Evolutionary conservation across 2,888 invertebrate species (phyloP).

Genomic region (Cryptocephalus moraei): DNA sequence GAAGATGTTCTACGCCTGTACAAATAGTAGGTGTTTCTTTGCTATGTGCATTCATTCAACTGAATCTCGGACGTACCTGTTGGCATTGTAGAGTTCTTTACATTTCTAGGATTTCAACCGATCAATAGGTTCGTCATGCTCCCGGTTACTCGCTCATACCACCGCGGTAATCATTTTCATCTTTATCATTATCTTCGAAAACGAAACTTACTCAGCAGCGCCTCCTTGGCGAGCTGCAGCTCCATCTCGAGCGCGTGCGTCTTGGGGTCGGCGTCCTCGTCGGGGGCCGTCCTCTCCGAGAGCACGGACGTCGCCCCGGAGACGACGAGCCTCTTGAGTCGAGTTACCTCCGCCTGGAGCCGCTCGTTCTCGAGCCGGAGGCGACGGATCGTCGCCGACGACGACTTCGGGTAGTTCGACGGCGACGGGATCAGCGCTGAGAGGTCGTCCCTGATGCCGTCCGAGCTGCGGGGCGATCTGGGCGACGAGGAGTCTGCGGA

Average conservation of each 20-base stretch:
- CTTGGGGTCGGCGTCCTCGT: constrained; percentile 14
- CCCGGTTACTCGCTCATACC: too few relatives aligned
- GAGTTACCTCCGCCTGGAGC: constrained; percentile 59
- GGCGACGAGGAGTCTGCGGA: constrained; percentile 31
- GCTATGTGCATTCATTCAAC: too few relatives aligned
- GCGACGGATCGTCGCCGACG: constrained; percentile 47
- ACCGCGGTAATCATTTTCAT: too few relatives aligned
- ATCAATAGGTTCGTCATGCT: too few relatives aligned
- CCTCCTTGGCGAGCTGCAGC: constrained; percentile 68
- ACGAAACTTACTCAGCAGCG: constrained; percentile 45
- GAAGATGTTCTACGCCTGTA: too few relatives aligned
- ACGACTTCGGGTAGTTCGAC: constrained; percentile 33
- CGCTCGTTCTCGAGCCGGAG: constrained; percentile 70
- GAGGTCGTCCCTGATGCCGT: constrained; percentile 27
- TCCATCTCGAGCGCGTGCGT: constrained; percentile 48
- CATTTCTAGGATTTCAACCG: too few relatives aligned
- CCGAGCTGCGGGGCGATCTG: constrained; percentile 30
- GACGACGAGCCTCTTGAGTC: constrained; percentile 56
- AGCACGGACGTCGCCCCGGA: constrained; percentile 53
- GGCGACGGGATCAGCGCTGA: constrained; percentile 29
- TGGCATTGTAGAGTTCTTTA: too few relatives aligned
- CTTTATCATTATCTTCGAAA: too few relatives aligned
- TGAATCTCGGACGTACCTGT: too few relatives aligned
- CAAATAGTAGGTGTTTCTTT: too few relatives aligned
- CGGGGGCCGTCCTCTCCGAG: constrained; percentile 36